Base-by-base conservation (phyloP, 2,797 vertebrate species). In the Muraenolepis orangiensis region DNA sequence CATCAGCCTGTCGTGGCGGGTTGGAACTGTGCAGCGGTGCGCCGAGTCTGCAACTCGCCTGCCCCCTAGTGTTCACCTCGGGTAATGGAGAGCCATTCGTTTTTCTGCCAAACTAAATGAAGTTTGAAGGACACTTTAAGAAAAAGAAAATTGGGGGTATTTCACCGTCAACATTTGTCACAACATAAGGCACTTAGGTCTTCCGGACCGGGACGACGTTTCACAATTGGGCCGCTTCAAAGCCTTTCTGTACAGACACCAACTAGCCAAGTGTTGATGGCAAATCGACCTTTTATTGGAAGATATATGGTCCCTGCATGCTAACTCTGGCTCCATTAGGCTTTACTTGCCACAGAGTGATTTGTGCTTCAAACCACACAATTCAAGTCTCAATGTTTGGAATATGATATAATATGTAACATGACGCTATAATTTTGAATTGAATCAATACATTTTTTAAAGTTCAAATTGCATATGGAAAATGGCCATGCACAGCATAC, bases 31-130 rank as follows among this genome's bases (percentile, higher is more conserved):
- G 38, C 4, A 23, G 73, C 69, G 81, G 85, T 70, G 67, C 3
- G 16, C 23, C 2, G n/a, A 11, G 23, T 61, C 23, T 61, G 57
- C 23, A 12, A 26, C 84, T 71, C n/a, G 40, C 40, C 3, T 29
- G 81, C 82, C 90, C 88, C 78, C 88, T 87, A 85, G 84, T 89
- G 90, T 69, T 76, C 0, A 32, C 7, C 1, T 46, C 6, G 2
- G 26, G 61, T 20, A 46, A 32, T 72, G 26, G 6, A 18, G n/a
- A 61, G n/a, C n/a, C n/a, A 26, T 26, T 26, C 5, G 29, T 31
- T 29, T 31, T 28, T 51, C 13, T 20, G 29, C 29, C 66, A 30
- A 14, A 30, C 6, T 67, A 30, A 30, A 67, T 67, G 66, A 67
- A 61, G 66, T 67, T 67, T 67, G 66, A 31, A 29, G 26, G 29